Conservation (phyloP, 1,140 invertebrate species). For the Monomorium pharaonis region DNA sequence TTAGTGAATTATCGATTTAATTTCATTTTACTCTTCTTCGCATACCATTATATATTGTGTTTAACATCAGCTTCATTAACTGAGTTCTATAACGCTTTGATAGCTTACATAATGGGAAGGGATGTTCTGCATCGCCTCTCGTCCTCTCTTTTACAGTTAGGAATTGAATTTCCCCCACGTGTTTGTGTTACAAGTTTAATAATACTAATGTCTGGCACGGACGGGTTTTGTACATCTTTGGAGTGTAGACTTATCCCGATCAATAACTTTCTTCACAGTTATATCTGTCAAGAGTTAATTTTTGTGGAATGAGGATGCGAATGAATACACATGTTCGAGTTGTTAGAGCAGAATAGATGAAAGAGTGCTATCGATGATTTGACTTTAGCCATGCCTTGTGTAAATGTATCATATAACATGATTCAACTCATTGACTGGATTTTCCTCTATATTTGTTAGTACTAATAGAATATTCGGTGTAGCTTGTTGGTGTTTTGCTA, state of each 20-base stretch:
- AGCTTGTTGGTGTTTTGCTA: conserved; percentile 78
- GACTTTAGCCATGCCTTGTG: conserved; percentile 33
- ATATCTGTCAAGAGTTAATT: conserved; percentile 46
- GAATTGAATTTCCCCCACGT: conserved; percentile 36
- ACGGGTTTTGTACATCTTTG: conserved; percentile 35
- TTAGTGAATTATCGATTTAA: conserved; percentile 65
- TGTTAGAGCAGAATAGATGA: conserved; percentile 57
- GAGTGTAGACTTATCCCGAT: conserved; percentile 48
- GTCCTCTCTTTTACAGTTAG: conserved; percentile 38
- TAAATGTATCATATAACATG: conserved; percentile 62
- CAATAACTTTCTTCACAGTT: conserved; percentile 38
- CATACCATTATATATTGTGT: conserved; percentile 46
- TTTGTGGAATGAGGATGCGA: conserved; percentile 49
- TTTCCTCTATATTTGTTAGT: conserved; percentile 67
- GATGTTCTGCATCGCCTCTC: conserved; percentile 32
- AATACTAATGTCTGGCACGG: conserved; percentile 33
- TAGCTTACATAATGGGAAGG: conserved; percentile 38
- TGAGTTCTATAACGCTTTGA: conserved; percentile 72
- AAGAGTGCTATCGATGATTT: conserved; percentile 48
- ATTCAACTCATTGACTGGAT: conserved; percentile 63
- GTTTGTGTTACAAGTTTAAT: conserved; percentile 2
- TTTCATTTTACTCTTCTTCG: conserved; percentile 55
- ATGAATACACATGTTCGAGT: conserved; percentile 31
- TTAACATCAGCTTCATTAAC: conserved; percentile 74
- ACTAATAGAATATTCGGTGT: conserved; percentile 75